Percentiles rank a stretch among this genome's conserved stretches.
These are phyloP conservation scores for Lutjanus campechanus DNA, from an alignment of 2,797 vertebrate species.

Conservation along the genomic window DNA sequence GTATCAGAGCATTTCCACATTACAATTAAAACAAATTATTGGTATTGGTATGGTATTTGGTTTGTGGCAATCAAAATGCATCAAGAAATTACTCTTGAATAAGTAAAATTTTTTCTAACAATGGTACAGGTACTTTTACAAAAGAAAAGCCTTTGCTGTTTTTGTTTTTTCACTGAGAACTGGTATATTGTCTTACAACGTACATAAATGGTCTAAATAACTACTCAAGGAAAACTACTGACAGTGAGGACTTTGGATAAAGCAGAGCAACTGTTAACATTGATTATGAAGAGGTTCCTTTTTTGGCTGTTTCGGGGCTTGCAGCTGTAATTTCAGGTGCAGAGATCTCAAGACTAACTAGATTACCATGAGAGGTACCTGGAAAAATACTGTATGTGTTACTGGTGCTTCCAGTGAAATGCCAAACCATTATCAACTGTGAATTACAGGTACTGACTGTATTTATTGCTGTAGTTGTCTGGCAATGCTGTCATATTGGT, in stretches of 20 bases:
- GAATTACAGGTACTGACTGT: neutral
- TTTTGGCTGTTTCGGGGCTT: neutral
- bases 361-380: neutral
- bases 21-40: too few relatives aligned
- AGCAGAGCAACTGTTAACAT: too few relatives aligned
- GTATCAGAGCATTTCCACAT: neutral
- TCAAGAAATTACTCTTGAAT: neutral
- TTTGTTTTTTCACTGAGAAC: neutral
- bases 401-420: neutral
- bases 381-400: neutral
- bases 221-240: neutral
- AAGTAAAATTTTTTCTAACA: neutral
- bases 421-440: neutral
- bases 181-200: neutral
- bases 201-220: neutral
- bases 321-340: neutral
- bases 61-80: neutral
- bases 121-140: neutral
- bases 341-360: neutral
- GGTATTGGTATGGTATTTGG: too few relatives aligned
- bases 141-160: neutral
- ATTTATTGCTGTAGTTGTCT: neutral
- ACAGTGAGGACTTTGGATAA: neutral
- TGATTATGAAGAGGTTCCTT: too few relatives aligned
- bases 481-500: neutral